These are phyloP conservation scores for Hydroisotoma schaefferi DNA, from an alignment of 2,888 invertebrate genomes.

Conservation along the genomic window DNA sequence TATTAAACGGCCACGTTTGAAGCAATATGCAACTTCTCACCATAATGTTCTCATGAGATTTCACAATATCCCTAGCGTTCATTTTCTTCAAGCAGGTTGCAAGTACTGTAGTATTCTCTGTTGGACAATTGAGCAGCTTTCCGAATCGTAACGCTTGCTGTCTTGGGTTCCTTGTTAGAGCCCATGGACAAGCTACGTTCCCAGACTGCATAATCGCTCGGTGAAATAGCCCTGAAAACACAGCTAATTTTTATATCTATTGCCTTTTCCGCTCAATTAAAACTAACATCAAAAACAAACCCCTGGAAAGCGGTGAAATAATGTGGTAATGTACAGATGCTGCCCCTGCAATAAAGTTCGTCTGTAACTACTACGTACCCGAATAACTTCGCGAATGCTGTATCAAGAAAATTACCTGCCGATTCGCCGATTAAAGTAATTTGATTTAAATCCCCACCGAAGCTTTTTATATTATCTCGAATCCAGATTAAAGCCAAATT, in stretches of 20 bases:
- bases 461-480: conserved; percentile 25
- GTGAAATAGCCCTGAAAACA: conserved; percentile 23
- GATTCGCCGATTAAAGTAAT: conserved; percentile 29
- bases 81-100: conserved; percentile 36
- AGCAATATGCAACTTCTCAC: too few relatives aligned
- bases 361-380: too few relatives aligned
- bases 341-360: conserved; percentile 16
- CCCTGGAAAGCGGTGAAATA: conserved; percentile 32
- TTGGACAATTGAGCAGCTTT: conserved; percentile 29
- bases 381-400: too few relatives aligned
- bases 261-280: too few relatives aligned
- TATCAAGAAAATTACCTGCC: conserved; percentile 22
- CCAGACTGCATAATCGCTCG: conserved; percentile 40
- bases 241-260: not conserved
- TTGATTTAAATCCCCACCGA: conserved; percentile 17
- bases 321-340: conserved; percentile 36
- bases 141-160: conserved; percentile 37
- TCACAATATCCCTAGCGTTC: conserved; percentile 20
- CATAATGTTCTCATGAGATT: conserved; percentile 15
- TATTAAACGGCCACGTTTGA: too few relatives aligned
- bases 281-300: not conserved
- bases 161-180: conserved; percentile 32
- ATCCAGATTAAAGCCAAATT: conserved; percentile 25
- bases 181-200: conserved; percentile 36
- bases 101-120: conserved; percentile 33